phyloP scores from a whole-genome alignment of 2,113 vertebrate genomes.

The Ceyx melanurus region DNA sequence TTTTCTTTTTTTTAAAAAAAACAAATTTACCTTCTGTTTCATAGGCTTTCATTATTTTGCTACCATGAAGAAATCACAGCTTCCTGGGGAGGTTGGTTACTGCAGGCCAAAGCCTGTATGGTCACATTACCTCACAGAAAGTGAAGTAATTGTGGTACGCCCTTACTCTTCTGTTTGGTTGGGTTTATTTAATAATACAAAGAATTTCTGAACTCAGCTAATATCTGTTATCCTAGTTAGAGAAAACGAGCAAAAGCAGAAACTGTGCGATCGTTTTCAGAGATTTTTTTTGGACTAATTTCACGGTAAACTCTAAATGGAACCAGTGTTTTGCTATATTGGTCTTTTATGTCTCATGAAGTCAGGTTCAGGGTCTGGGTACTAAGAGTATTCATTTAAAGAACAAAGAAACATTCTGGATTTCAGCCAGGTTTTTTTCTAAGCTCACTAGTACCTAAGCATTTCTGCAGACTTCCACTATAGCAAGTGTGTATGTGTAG shows the following conservation, averaged over 20 bases:
- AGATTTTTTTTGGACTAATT: not conserved
- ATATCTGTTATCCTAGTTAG: not conserved
- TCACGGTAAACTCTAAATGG: not conserved
- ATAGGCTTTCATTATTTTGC: slow-evolving; percentile 35
- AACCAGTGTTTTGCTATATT: not conserved
- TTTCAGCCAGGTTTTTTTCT: not conserved
- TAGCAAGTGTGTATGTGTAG: not conserved
- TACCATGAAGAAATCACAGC: not conserved
- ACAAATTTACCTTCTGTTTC: slow-evolving; percentile 16
- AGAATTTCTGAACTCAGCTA: not conserved
- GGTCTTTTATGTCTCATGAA: not conserved
- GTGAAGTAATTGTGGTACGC: not conserved
- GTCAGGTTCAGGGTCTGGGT: not conserved
- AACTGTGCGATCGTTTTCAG: not conserved
- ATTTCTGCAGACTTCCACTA: not conserved
- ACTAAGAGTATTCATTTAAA: not conserved
- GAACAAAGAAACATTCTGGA: not conserved
- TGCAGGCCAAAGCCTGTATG: not conserved
- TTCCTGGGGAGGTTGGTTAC: not conserved
- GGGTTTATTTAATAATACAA: not conserved
- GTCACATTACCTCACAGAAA: not conserved
- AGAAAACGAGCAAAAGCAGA: not conserved
- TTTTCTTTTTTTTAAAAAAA: not conserved
- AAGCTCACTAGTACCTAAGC: not conserved
- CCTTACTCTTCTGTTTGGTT: not conserved